Conservation (phyloP, 2,797 vertebrate genomes). For the Spinibarbus caldwelli region DNA sequence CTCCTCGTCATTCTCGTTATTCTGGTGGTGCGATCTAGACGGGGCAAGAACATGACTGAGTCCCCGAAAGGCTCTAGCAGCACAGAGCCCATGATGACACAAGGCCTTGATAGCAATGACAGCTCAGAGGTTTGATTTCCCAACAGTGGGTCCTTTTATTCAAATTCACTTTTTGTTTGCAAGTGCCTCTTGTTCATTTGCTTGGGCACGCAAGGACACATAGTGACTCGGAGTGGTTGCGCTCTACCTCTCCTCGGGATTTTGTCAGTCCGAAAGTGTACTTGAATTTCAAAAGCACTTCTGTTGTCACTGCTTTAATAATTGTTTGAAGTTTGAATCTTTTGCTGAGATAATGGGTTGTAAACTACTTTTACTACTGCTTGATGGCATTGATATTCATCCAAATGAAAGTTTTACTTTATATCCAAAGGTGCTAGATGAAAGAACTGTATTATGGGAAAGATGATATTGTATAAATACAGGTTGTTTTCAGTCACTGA, state of each 20-base stretch:
- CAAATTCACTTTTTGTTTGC: slow-evolving; percentile 64
- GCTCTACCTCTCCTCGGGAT: slow-evolving; percentile 19
- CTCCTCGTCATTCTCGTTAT: slow-evolving; percentile 73
- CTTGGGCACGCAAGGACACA: slow-evolving; percentile 34
- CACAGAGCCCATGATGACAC: slow-evolving; percentile 83
- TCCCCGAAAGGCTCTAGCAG: slow-evolving; percentile 73
- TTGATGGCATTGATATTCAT: slow-evolving; percentile 65
- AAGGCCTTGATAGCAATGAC: slow-evolving; percentile 71
- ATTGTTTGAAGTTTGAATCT: slow-evolving; percentile 15
- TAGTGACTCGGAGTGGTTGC: slow-evolving; percentile 14
- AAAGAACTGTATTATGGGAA: slow-evolving; percentile 65
- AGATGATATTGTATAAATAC: slow-evolving; percentile 46
- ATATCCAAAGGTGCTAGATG: slow-evolving; percentile 84
- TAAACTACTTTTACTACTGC: slow-evolving; percentile 55
- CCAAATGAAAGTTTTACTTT: slow-evolving; percentile 62
- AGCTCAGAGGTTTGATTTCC: slow-evolving; percentile 90
- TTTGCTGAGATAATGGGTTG: slow-evolving; percentile 53
- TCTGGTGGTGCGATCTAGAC: slow-evolving; percentile 75
- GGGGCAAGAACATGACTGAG: slow-evolving; percentile 69
- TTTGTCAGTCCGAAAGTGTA: slow-evolving; percentile 69
- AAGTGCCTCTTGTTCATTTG: slow-evolving; percentile 79
- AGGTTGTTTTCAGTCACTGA: background rate
- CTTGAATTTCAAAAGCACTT: slow-evolving; percentile 73
- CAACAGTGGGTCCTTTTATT: background rate
- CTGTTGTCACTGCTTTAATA: slow-evolving; percentile 43